phyloP scores from a whole-genome alignment of 2,113 vertebrate genomes.

The Chionodraco myersi region DNA sequence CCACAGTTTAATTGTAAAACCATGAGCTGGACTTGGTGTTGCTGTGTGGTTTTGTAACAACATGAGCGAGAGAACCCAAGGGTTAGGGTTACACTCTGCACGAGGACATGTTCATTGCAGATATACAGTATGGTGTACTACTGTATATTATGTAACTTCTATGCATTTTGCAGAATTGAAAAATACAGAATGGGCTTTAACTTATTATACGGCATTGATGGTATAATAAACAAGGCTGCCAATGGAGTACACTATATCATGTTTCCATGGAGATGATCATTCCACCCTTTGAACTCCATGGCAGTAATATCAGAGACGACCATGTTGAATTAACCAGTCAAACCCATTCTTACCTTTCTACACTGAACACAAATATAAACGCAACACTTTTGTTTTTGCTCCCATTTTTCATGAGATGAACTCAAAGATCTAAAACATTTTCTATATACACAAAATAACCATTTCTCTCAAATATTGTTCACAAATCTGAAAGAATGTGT shows the following conservation, averaged over 20 bases:
- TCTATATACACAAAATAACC: too few species aligned
- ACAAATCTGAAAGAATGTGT: too few species aligned
- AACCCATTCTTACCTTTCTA: conserved; percentile 43
- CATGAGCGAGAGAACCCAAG: conserved; percentile 15
- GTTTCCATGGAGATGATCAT: background rate
- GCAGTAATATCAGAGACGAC: conserved; percentile 1
- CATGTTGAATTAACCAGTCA: conserved; percentile 4
- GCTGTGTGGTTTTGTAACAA: background rate
- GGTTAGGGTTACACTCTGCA: background rate
- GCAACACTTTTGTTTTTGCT: too few species aligned
- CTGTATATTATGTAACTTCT: conserved; percentile 70
- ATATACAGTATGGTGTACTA: conserved; percentile 55
- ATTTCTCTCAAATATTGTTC: too few species aligned
- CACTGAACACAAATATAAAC: too few species aligned
- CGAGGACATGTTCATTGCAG: conserved; percentile 17
- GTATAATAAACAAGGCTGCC: background rate
- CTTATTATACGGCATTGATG: background rate
- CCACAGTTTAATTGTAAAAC: background rate
- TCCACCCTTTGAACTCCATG: background rate
- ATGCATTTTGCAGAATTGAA: conserved; percentile 53
- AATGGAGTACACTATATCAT: background rate
- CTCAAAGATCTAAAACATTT: too few species aligned
- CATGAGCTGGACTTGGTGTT: background rate
- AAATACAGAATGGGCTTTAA: conserved; percentile 41
- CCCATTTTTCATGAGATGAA: too few species aligned